A percentile compares a stretch with the other conserved stretches of the same genome.
phyloP scores from a whole-genome alignment of 2,113 vertebrate species.

The Scophthalmus maximus region DNA sequence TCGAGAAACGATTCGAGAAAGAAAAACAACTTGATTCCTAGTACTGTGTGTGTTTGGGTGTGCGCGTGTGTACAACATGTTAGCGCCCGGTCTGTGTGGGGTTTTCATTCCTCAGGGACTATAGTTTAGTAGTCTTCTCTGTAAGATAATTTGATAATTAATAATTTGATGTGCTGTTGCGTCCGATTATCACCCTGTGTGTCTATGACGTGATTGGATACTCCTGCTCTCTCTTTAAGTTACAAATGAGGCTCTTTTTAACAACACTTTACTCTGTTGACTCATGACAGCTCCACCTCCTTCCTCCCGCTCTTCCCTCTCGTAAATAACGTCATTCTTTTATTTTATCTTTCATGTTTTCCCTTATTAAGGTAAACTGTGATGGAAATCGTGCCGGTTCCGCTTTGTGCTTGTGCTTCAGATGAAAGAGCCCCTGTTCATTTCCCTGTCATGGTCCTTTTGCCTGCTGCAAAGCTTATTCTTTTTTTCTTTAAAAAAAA shows the following conservation, averaged over 20 bases:
- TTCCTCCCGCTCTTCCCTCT: neutral
- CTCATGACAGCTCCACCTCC: slow-evolving; percentile 38
- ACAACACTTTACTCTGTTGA: slow-evolving; percentile 45
- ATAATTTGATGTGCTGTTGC: slow-evolving; percentile 55
- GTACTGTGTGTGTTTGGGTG: slow-evolving; percentile 44
- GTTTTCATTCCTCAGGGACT: slow-evolving; percentile 81
- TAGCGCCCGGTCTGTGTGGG: slow-evolving; percentile 49
- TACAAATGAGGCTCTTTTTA: slow-evolving; percentile 31
- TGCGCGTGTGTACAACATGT: slow-evolving; percentile 16
- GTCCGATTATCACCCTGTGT: slow-evolving; percentile 37
- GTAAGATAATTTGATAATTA: slow-evolving; percentile 21
- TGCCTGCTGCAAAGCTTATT: slow-evolving; percentile 13
- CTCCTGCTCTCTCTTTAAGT: slow-evolving; percentile 4
- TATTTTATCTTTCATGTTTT: slow-evolving; percentile 27
- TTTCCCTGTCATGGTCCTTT: slow-evolving; percentile 35
- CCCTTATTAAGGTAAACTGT: slow-evolving; percentile 10
- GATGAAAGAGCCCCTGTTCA: slow-evolving; percentile 32
- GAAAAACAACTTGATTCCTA: slow-evolving; percentile 70
- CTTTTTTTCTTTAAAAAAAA: too few relatives aligned
- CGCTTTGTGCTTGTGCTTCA: slow-evolving; percentile 32
- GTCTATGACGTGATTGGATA: slow-evolving; percentile 48
- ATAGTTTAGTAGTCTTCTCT: slow-evolving; percentile 56
- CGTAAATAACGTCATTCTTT: slow-evolving; percentile 61
- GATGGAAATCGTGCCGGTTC: slow-evolving; percentile 46
- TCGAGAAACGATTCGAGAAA: slow-evolving; percentile 54